Conservation (phyloP, 2,888 invertebrate species). For the Rugalucina vietnamica region DNA sequence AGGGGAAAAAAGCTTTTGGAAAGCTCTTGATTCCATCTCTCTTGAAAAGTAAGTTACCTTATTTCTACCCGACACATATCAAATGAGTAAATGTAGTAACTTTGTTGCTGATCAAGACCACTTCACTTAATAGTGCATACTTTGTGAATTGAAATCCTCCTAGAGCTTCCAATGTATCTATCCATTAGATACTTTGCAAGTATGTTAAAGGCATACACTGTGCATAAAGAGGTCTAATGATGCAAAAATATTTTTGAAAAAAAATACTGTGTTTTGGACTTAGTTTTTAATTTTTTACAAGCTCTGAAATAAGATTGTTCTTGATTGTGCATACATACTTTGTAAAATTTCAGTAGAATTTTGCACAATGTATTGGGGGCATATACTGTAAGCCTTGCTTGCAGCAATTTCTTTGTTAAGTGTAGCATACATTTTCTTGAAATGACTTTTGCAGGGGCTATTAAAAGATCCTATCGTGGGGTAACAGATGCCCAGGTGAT, state of each 20-base stretch:
- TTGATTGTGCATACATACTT: no score
- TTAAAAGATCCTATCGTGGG: background rate
- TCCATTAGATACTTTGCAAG: background rate
- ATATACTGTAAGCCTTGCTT: no score
- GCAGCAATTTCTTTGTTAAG: no score
- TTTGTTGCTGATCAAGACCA: background rate
- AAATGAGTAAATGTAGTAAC: background rate
- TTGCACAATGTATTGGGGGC: no score
- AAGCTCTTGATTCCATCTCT: background rate
- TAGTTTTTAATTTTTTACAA: no score
- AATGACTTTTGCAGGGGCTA: background rate
- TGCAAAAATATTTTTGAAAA: no score
- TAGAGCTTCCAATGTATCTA: background rate
- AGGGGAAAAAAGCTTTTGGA: background rate
- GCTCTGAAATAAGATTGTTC: no score
- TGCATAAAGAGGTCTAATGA: no score
- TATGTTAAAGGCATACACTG: no score
- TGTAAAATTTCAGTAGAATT: no score
- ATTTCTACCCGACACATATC: background rate
- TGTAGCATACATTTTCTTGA: no score
- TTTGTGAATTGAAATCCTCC: background rate
- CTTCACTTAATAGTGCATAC: background rate
- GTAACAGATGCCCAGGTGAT: background rate
- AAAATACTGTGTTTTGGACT: no score
- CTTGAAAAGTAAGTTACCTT: background rate